Evolutionary conservation across 2,113 vertebrate species (phyloP).

Genomic region (Bufo gargarizans): DNA sequence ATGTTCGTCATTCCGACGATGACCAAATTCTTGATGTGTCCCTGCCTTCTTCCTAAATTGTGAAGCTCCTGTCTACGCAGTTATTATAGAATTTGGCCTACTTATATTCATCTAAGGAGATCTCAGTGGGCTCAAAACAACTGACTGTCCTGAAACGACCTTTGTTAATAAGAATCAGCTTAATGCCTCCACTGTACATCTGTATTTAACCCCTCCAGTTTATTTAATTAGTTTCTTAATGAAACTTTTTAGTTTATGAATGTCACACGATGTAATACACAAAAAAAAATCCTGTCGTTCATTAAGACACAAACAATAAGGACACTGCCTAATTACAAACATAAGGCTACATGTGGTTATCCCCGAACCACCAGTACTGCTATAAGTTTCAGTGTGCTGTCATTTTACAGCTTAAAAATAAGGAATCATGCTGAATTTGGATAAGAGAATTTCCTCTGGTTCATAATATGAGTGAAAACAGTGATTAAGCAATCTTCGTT

Average conservation of each 20-base stretch:
- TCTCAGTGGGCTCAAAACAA: conserved; percentile 33
- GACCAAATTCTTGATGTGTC: conserved; percentile 20
- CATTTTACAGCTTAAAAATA: conserved; percentile 50
- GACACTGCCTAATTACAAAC: conserved; percentile 51
- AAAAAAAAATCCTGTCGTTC: conserved; percentile 24
- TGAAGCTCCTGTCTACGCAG: conserved; percentile 29
- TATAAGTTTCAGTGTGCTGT: conserved; percentile 45
- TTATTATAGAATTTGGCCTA: conserved; percentile 30
- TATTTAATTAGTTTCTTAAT: conserved; percentile 3
- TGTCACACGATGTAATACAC: neutral
- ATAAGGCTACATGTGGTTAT: conserved; percentile 45
- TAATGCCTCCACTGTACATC: conserved; percentile 22
- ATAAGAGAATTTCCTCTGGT: conserved; percentile 55
- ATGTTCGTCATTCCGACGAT: neutral
- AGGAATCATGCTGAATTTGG: conserved; percentile 49
- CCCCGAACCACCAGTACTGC: conserved; percentile 30
- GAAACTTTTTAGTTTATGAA: conserved; percentile 22
- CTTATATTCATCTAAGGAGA: conserved; percentile 17
- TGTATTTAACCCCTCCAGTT: conserved; percentile 11
- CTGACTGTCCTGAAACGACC: conserved; percentile 50
- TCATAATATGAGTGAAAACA: conserved; percentile 58
- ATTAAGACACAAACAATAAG: conserved; percentile 42
- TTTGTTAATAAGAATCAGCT: conserved; percentile 27
- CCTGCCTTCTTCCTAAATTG: conserved; percentile 21
- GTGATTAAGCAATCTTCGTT: conserved; percentile 55